Evolutionary conservation across 1,140 invertebrate genomes (phyloP).

Genomic region (Pseudomyrmex sp.): DNA sequence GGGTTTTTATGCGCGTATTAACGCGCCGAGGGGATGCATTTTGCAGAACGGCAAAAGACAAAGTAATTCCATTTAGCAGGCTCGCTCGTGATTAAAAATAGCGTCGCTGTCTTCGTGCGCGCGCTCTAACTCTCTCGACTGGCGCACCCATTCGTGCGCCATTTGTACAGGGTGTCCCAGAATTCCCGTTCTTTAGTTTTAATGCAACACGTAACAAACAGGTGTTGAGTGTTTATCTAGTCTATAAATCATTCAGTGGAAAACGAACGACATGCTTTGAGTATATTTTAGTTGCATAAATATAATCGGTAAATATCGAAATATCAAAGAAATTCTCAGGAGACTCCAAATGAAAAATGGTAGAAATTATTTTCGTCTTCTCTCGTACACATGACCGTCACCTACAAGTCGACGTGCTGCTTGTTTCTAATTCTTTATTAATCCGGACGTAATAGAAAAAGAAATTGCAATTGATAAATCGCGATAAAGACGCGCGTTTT

Average conservation of each 20-base stretch:
- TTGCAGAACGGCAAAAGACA: slow-evolving; percentile 51
- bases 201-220: background rate
- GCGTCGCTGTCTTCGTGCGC: slow-evolving; percentile 52
- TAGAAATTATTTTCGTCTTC: background rate
- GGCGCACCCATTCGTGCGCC: slow-evolving; percentile 48
- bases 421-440: background rate
- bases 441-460: background rate
- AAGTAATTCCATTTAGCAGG: slow-evolving; percentile 60
- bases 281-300: too few species aligned
- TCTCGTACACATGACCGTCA: background rate
- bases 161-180: slow-evolving; percentile 44
- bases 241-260: background rate
- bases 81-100: slow-evolving; percentile 58
- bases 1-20: slow-evolving; percentile 24
- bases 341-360: background rate
- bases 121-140: slow-evolving; percentile 17
- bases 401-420: background rate
- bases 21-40: slow-evolving; percentile 30
- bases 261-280: too few species aligned
- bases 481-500: slow-evolving; percentile 16
- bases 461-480: background rate
- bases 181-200: slow-evolving; percentile 34
- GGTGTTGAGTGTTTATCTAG: too few species aligned
- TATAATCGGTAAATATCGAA: too few species aligned
- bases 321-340: background rate